A percentile compares a stretch with the other conserved stretches of the same genome.
These are phyloP conservation scores for Hylaea fasciaria DNA, from an alignment of 2,888 invertebrate species.

Conservation along the genomic window DNA sequence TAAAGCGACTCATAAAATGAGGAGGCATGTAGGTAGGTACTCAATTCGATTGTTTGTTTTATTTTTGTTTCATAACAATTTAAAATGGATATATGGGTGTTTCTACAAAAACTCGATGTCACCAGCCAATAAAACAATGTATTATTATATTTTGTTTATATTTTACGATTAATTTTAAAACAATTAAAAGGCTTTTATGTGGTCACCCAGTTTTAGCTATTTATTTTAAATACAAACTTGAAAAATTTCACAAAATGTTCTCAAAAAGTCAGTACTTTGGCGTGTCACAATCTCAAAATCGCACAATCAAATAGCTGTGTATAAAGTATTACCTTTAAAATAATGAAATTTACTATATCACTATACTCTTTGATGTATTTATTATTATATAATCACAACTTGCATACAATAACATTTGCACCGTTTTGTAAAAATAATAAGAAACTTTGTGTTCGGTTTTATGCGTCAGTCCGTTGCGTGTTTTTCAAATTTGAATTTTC, in stretches of 20 bases:
- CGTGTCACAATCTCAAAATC: neutral
- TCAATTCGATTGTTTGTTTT: no score
- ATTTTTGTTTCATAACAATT: slow-evolving; percentile 16
- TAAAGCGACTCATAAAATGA: no score
- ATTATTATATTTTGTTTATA: slow-evolving; percentile 1
- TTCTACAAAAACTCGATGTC: neutral
- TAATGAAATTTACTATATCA: no score
- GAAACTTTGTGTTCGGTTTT: slow-evolving; percentile 9
- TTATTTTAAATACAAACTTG: no score
- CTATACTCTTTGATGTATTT: no score
- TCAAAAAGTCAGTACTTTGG: no score
- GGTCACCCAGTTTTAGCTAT: neutral
- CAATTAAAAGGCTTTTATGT: slow-evolving; percentile 2
- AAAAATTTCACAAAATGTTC: no score
- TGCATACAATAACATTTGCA: neutral
- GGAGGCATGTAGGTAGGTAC: no score
- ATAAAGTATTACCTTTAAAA: no score
- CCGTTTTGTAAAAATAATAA: neutral
- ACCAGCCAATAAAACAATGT: neutral
- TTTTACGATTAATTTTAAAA: slow-evolving; percentile 1
- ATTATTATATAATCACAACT: no score
- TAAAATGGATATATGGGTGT: neutral
- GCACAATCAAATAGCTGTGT: no score
- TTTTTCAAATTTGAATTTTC: slow-evolving; percentile 9
- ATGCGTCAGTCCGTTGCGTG: slow-evolving; percentile 4